Conservation (phyloP, 2,888 invertebrate species). For the Bursaphelenchus okinawaensis region DNA sequence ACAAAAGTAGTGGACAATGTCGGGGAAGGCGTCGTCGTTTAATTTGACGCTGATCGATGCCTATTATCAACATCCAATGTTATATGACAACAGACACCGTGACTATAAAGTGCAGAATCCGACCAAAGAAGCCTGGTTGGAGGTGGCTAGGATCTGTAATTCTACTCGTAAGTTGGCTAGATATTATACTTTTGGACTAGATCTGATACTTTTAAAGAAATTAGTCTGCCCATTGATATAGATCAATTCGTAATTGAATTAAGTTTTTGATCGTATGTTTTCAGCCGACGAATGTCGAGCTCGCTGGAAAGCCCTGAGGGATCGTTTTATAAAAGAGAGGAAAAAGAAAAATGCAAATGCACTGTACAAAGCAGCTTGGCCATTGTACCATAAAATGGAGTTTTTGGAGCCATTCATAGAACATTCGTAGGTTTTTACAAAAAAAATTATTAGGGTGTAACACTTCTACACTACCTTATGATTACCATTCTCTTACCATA, state of each 20-base stretch:
- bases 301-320: slow-evolving; percentile 22
- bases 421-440: slow-evolving; percentile 18
- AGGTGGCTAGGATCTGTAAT: slow-evolving; percentile 11
- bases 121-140: slow-evolving; percentile 18
- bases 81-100: slow-evolving; percentile 21
- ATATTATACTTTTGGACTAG: no score
- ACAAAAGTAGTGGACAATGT: no score
- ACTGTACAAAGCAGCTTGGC: slow-evolving; percentile 15
- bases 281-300: slow-evolving; percentile 17
- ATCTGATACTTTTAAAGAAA: no score
- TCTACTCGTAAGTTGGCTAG: slow-evolving; percentile 20
- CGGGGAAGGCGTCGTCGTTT: slow-evolving; percentile 15
- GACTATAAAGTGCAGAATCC: slow-evolving; percentile 23
- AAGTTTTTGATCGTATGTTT: not conserved
- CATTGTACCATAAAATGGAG: slow-evolving; percentile 18
- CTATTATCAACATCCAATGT: slow-evolving; percentile 12
- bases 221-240: no score
- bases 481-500: no score
- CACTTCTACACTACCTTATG: no score
- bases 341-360: slow-evolving; percentile 8
- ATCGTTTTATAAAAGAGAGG: slow-evolving; percentile 21
- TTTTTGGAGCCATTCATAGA: slow-evolving; percentile 23
- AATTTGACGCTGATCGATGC: slow-evolving; percentile 19
- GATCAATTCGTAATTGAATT: slow-evolving; percentile 10
- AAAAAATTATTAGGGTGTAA: no score